Percentiles rank a stretch among this genome's conserved stretches.
phyloP scores from a whole-genome alignment of 92 coral and sea anemone species.

The Ricordea florida region DNA sequence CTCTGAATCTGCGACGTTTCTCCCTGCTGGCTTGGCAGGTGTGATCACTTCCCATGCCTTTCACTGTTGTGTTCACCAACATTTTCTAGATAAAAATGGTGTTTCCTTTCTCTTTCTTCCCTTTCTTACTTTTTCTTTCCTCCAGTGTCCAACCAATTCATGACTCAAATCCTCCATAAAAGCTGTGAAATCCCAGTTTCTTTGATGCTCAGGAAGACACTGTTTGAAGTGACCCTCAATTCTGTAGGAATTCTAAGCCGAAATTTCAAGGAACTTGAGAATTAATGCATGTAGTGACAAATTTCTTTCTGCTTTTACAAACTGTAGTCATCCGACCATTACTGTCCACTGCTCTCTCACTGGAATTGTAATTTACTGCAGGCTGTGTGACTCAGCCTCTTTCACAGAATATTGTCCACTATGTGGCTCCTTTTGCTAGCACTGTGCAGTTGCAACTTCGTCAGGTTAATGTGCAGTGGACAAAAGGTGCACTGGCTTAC shows the following conservation, averaged over 20 bases:
- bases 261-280: conserved; percentile 5
- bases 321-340: conserved; percentile 43
- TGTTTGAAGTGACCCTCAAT: conserved; percentile 32
- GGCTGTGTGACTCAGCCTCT: conserved; percentile 28
- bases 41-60: conserved; percentile 48
- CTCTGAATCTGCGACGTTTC: conserved; percentile 17
- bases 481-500: conserved; percentile 33
- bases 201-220: conserved; percentile 2
- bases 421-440: background rate
- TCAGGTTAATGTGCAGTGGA: conserved; percentile 41
- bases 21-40: conserved; percentile 50
- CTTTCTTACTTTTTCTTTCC: conserved; percentile 17
- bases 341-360: conserved; percentile 55
- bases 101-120: conserved; percentile 42
- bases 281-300: conserved; percentile 52
- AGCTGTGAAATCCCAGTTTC: conserved; percentile 32
- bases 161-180: conserved; percentile 33
- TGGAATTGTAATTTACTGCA: conserved; percentile 23
- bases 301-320: conserved; percentile 16
- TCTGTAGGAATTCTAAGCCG: conserved; percentile 15
- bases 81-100: conserved; percentile 20
- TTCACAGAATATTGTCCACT: conserved; percentile 25
- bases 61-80: conserved; percentile 43
- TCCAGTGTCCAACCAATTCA: conserved; percentile 33
- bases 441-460: conserved; percentile 29